A percentile compares a stretch with the other conserved stretches of the same genome.
These are phyloP conservation scores for Scomber scombrus DNA, from an alignment of 2,113 vertebrate species.

Conservation along the genomic window DNA sequence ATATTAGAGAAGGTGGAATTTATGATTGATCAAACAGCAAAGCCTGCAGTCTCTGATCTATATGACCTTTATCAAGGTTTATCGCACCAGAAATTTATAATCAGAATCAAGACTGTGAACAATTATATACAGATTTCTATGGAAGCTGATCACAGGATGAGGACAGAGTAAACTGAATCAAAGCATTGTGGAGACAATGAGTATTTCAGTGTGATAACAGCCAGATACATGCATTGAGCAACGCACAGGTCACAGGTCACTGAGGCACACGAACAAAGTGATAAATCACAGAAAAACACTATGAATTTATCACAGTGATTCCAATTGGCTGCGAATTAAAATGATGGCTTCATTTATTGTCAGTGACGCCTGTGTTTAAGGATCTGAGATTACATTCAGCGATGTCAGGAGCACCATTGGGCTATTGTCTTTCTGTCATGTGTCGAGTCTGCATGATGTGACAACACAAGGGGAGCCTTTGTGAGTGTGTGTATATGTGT, in stretches of 20 bases:
- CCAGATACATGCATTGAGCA: conserved; percentile 37
- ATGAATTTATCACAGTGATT: conserved; percentile 46
- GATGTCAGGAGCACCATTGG: conserved; percentile 34
- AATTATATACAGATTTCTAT: conserved; percentile 4
- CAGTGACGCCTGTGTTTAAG: conserved; percentile 41
- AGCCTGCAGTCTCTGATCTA: conserved; percentile 54
- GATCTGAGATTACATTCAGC: conserved; percentile 61
- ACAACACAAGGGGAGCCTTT: conserved; percentile 32
- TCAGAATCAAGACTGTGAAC: conserved; percentile 26
- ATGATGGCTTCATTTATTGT: conserved; percentile 60
- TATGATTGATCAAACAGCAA: conserved; percentile 64
- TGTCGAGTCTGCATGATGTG: conserved; percentile 51
- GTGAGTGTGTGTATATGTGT: conserved; percentile 33
- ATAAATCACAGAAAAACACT: conserved; percentile 49
- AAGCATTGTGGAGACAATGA: conserved; percentile 25
- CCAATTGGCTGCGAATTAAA: conserved; percentile 41
- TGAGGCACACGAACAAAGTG: conserved; percentile 8
- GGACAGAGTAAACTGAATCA: conserved; percentile 14
- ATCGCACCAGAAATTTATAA: conserved; percentile 56
- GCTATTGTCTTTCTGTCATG: conserved; percentile 61
- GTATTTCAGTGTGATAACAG: conserved; percentile 37
- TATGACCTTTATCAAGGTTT: conserved; percentile 59
- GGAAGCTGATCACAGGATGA: conserved; percentile 35
- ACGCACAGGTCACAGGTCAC: conserved; percentile 48
- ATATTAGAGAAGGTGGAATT: conserved; percentile 52